phyloP scores from a whole-genome alignment of 2,888 invertebrate species.

The Lordiphosa andalusiaca region DNA sequence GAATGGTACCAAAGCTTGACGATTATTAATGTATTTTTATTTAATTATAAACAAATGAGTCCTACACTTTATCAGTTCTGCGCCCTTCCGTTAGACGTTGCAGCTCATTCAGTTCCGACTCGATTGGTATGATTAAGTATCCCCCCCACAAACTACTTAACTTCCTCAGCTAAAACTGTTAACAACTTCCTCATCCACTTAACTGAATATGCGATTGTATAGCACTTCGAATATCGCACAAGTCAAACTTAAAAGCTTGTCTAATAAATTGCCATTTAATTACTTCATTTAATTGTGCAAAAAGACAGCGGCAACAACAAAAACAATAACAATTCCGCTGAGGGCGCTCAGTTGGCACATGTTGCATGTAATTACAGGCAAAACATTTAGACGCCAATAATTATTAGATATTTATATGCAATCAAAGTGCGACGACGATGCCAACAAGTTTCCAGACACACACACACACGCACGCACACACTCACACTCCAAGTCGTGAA shows the following conservation, averaged over 20 bases:
- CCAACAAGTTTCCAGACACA: slow-evolving; percentile 17
- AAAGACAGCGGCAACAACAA: slow-evolving; percentile 13
- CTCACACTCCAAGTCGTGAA: slow-evolving; percentile 9
- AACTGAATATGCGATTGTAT: no score
- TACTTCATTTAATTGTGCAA: slow-evolving; percentile 51
- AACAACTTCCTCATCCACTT: not conserved
- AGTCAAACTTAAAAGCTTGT: slow-evolving; percentile 22
- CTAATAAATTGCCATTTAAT: slow-evolving; percentile 57
- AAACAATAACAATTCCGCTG: slow-evolving; percentile 10
- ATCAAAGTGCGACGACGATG: slow-evolving; percentile 30
- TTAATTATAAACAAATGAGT: no score
- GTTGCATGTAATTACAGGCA: slow-evolving; percentile 54
- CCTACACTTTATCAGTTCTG: no score
- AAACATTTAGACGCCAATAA: slow-evolving; percentile 65
- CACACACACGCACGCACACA: slow-evolving; percentile 2
- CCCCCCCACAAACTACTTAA: no score
- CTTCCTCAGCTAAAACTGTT: no score
- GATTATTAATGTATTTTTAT: no score
- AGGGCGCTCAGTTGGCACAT: slow-evolving; percentile 42
- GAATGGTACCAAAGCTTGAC: no score
- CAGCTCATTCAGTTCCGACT: no score
- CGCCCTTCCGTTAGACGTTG: no score
- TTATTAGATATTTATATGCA: slow-evolving; percentile 57
- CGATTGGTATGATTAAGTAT: no score
- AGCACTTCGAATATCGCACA: not conserved